These are phyloP conservation scores for Coendou prehensilis DNA, from an alignment of 2,797 vertebrate genomes.

Conservation along the genomic window DNA sequence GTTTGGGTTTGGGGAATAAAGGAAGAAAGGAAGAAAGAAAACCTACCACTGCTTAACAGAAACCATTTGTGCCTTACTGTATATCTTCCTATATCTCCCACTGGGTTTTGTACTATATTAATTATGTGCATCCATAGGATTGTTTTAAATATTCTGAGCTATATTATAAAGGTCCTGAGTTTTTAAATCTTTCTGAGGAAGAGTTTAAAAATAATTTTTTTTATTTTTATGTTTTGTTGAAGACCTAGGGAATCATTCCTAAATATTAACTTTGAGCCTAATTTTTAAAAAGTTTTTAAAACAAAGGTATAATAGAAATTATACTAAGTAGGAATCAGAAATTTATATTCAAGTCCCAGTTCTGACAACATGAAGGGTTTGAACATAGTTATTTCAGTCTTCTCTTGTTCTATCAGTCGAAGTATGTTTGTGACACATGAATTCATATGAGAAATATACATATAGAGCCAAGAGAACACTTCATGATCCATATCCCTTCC, in stretches of 20 bases:
- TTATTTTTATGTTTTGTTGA: neutral
- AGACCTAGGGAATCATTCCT: neutral
- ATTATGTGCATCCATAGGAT: neutral
- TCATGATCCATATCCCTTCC: neutral
- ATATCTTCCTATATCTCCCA: neutral
- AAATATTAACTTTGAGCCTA: conserved; percentile 60
- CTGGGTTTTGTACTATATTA: neutral
- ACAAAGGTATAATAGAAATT: neutral
- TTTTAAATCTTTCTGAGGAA: conserved; percentile 28
- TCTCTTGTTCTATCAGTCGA: neutral
- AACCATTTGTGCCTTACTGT: neutral
- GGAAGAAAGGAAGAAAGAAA: neutral
- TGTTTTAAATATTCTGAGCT: conserved; percentile 56
- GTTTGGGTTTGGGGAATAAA: neutral
- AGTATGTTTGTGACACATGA: neutral
- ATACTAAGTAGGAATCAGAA: neutral
- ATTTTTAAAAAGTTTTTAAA: conserved; percentile 54
- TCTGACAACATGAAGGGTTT: neutral
- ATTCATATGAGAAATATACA: neutral
- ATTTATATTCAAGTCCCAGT: conserved; percentile 20
- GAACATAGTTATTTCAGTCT: neutral
- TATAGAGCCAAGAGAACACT: neutral
- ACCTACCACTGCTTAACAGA: conserved; percentile 1
- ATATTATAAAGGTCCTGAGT: neutral
- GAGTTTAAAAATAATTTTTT: conserved; percentile 51